Evolutionary conservation across 2,888 invertebrate genomes (phyloP).

Genomic region (Parapristionchus giblindavisi): DNA sequence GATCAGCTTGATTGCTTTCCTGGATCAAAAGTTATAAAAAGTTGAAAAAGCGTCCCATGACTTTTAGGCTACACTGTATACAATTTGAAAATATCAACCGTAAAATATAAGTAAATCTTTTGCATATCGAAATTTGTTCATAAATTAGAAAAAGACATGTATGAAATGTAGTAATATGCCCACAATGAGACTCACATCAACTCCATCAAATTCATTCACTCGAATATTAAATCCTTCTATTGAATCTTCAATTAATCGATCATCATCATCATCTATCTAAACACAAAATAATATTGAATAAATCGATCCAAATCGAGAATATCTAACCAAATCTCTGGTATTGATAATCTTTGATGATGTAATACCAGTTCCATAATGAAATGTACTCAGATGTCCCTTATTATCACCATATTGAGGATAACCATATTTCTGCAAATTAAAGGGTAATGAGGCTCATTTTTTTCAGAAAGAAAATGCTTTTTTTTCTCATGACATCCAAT

Average conservation of each 20-base stretch:
- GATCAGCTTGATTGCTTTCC: no score
- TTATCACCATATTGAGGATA: constrained; percentile 49
- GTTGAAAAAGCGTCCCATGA: no score
- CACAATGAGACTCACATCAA: constrained; percentile 53
- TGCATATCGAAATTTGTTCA: no score
- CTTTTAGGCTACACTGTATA: no score
- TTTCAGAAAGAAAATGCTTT: no score
- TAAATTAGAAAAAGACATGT: no score
- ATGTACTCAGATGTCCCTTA: constrained; percentile 20
- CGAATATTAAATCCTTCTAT: constrained; percentile 63
- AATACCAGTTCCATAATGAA: constrained; percentile 17
- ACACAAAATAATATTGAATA: not conserved
- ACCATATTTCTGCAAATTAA: constrained; percentile 53
- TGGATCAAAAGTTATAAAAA: no score
- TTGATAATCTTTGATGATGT: constrained; percentile 15
- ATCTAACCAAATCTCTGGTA: constrained; percentile 4
- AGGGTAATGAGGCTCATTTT: not conserved
- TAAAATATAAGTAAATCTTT: no score
- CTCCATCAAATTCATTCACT: constrained; percentile 64
- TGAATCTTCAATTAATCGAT: constrained; percentile 53
- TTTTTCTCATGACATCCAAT: no score
- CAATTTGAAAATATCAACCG: not conserved
- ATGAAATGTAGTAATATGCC: no score
- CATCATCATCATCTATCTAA: constrained; percentile 34
- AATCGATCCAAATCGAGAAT: not conserved